Conservation (phyloP, 2,888 invertebrate species). For the Mycalesis mineus region DNA sequence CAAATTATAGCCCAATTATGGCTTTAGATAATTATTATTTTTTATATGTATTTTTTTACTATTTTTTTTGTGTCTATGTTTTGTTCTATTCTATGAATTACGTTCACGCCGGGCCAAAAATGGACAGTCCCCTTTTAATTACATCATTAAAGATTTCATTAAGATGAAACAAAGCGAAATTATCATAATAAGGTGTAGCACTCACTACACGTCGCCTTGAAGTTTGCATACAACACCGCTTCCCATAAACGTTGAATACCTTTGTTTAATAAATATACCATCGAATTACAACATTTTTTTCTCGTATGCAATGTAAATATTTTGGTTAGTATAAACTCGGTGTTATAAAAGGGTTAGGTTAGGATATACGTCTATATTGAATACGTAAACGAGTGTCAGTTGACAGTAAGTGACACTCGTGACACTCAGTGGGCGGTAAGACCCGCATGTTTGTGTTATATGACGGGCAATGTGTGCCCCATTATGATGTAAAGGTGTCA, state of each 20-base stretch:
- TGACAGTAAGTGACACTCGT: not conserved
- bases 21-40: too few species aligned
- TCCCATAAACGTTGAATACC: slow-evolving; percentile 13
- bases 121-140: too few species aligned
- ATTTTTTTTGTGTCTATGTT: too few species aligned
- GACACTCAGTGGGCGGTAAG: not conserved
- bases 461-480: slow-evolving; percentile 3
- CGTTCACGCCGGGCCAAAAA: too few species aligned
- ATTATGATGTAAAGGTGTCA: slow-evolving; percentile 17
- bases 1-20: too few species aligned
- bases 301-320: slow-evolving; percentile 6
- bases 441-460: slow-evolving; percentile 14
- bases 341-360: not conserved
- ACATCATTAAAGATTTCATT: not conserved
- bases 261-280: slow-evolving; percentile 21
- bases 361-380: too few species aligned
- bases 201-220: slow-evolving; percentile 10
- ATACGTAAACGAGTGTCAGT: too few species aligned
- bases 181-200: slow-evolving; percentile 5
- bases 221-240: slow-evolving; percentile 6
- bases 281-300: slow-evolving; percentile 2
- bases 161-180: slow-evolving; percentile 7
- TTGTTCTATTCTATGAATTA: too few species aligned
- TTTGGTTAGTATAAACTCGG: not conserved
- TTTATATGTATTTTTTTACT: too few species aligned